A percentile compares a stretch with the other conserved stretches of the same genome.
Evolutionary conservation across 2,797 vertebrate genomes (phyloP).

Genomic region (Notolepis coatsorum): DNA sequence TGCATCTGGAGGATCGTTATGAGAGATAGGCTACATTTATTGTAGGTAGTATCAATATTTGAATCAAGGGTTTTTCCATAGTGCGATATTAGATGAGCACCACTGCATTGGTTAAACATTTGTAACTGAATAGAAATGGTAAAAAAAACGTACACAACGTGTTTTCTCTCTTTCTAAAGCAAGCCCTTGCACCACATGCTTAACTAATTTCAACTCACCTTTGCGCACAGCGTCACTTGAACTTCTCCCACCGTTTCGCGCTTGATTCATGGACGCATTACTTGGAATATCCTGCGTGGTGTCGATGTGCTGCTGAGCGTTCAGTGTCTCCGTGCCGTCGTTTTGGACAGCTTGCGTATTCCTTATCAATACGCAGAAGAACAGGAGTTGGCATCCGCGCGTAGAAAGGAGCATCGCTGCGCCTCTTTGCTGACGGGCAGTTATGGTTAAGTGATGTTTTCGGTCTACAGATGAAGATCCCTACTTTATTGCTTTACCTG

Average conservation of each 20-base stretch:
- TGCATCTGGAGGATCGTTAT: too few species aligned
- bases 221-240: slow-evolving; percentile 30
- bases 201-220: slow-evolving; percentile 45
- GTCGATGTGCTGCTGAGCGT: slow-evolving; percentile 70
- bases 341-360: slow-evolving; percentile 87
- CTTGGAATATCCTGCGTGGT: slow-evolving; percentile 66
- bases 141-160: too few species aligned
- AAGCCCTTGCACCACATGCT: too few species aligned
- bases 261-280: slow-evolving; percentile 87
- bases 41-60: too few species aligned
- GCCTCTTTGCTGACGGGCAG: slow-evolving; percentile 21
- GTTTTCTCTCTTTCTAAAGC: too few species aligned
- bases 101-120: too few species aligned
- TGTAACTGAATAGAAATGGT: too few species aligned
- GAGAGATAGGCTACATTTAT: too few species aligned
- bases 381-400: slow-evolving; percentile 77
- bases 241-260: slow-evolving; percentile 87
- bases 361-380: slow-evolving; percentile 79
- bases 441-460: not conserved
- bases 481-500: slow-evolving; percentile 2
- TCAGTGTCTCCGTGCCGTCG: slow-evolving; percentile 88
- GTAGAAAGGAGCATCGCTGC: slow-evolving; percentile 80
- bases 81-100: too few species aligned
- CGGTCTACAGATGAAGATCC: not conserved
- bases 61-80: too few species aligned